Evolutionary conservation across 2,797 vertebrate genomes (phyloP), one percentile per base, ranked within the genome.

Genomic region (Lagodon rhomboides): DNA sequence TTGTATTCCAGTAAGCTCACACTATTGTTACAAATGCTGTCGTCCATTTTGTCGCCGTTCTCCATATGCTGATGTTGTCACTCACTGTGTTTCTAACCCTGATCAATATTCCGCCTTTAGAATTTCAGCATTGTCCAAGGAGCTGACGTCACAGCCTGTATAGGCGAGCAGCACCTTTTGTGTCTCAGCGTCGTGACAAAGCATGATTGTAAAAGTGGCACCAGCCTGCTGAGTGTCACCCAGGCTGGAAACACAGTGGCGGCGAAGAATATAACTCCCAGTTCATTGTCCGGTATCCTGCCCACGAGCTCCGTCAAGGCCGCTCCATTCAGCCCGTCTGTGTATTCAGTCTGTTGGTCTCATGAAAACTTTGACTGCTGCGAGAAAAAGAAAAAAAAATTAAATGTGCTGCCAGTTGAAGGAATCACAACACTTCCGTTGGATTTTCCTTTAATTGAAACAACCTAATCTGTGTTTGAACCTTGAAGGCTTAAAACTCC

Each of bases 121-220:
- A 69, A 64, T 3, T 53, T 20, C 70, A 73, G 66, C 76, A 65
- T 74, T 64, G 66, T 82, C 71, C 75, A 12, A 78, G 82, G 71
- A 79, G 83, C 75, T 82, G 81, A 83, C 44, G 53, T 77, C 86
- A 75, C 49, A 25, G 80, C 50, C 1, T 44, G 10, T 38, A 61
- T 75, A 61, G 73, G 76, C 15, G 25, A 83, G 81, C n/a, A 65
- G 55, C 71, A 90, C 89, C 90, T 93, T 92, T 89, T 86, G 92
- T 81, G 74, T 91, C 68, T 73, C 73, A 75, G 88, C 72, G 90
- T 73, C 84, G 55, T 85, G 80, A 64, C 87, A 91, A 75, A 58
- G 49, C 71, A 65, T 79, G 53, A 91, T 92, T 93, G 89, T 89
- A 72, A 84, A 68, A 0, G 66, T 82, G 59, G 41, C 58, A 38